These are phyloP conservation scores for Sesia bembeciformis DNA, from an alignment of 2,888 invertebrate species.

Conservation along the genomic window DNA sequence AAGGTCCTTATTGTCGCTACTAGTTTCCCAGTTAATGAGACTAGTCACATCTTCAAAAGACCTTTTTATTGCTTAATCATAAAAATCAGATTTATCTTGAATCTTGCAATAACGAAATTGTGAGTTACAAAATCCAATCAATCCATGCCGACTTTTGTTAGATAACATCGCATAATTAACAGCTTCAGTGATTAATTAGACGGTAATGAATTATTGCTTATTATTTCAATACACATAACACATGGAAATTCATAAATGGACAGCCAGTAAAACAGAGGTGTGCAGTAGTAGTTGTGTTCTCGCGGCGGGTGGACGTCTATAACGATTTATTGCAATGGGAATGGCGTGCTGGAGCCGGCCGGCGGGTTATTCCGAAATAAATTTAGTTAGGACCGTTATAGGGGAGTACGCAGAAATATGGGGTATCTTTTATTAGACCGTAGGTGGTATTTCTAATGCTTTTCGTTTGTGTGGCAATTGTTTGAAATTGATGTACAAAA, in stretches of 20 bases:
- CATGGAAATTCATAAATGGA: slow-evolving; percentile 8
- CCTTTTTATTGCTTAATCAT: too few relatives aligned
- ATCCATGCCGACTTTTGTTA: too few relatives aligned
- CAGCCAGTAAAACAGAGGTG: slow-evolving; percentile 32
- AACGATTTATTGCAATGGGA: slow-evolving; percentile 54
- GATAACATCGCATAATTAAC: too few relatives aligned
- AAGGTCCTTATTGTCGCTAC: too few relatives aligned
- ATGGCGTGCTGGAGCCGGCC: slow-evolving; percentile 44
- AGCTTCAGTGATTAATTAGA: too few relatives aligned
- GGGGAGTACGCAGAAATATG: slow-evolving; percentile 45
- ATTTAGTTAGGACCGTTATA: slow-evolving; percentile 46
- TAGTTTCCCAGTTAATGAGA: too few relatives aligned
- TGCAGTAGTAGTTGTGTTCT: slow-evolving; percentile 5
- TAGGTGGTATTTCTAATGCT: background rate
- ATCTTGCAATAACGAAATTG: too few relatives aligned
- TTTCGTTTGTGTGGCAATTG: background rate
- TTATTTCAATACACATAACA: background rate
- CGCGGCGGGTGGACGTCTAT: slow-evolving; percentile 34
- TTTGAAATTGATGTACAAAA: background rate
- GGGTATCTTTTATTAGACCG: slow-evolving; percentile 47
- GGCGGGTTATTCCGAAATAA: slow-evolving; percentile 53
- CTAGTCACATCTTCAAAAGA: too few relatives aligned
- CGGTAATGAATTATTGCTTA: too few relatives aligned
- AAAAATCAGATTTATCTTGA: too few relatives aligned
- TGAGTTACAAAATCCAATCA: too few relatives aligned